Conservation (phyloP, 2,797 vertebrate genomes). For the Podarcis siculus region DNA sequence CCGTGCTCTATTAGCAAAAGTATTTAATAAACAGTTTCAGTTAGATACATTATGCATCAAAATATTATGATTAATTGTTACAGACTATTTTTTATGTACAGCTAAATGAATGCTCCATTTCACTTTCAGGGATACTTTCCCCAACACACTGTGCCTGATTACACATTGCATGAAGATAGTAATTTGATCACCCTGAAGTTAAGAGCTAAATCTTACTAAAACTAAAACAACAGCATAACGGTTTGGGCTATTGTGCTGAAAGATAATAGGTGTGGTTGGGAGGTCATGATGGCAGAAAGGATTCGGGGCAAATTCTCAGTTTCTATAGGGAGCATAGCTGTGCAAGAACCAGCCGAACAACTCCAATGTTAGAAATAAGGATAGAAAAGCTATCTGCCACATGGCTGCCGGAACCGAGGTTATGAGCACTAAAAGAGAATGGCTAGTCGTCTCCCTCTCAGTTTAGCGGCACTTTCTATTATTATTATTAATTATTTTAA, state of each 20-base stretch:
- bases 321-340: background rate
- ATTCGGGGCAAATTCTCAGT: background rate
- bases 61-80: background rate
- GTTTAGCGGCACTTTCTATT: too few relatives aligned
- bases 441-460: too few relatives aligned
- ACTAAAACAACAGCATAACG: background rate
- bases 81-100: background rate
- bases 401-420: too few relatives aligned
- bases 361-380: too few relatives aligned
- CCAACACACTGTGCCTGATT: background rate
- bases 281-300: background rate
- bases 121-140: background rate
- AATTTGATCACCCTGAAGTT: background rate
- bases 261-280: too few relatives aligned
- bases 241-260: background rate
- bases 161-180: background rate
- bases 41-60: background rate
- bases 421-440: too few relatives aligned
- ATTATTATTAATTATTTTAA: too few relatives aligned
- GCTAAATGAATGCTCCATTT: background rate
- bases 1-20: background rate
- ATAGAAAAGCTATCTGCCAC: too few relatives aligned
- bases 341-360: background rate
- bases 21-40: conserved; percentile 15
- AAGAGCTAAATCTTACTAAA: background rate